Base-by-base conservation (phyloP, 1,140 invertebrate species). In the Asobara japonica region DNA sequence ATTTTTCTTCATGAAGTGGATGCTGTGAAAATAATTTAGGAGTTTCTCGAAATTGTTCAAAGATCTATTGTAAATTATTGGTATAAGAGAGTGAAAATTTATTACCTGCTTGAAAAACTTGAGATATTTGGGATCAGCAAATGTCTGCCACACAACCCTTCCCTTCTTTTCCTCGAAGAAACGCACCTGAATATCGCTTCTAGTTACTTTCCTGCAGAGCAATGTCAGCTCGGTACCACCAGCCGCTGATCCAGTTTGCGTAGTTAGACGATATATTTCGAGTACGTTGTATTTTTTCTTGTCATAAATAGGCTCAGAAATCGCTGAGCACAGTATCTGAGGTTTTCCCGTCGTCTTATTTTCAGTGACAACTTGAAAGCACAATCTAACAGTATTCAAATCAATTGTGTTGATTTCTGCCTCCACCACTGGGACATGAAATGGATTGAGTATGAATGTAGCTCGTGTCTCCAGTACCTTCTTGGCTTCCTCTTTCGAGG, bases 301-400 rank as follows among this genome's bases (percentile, higher is more conserved):
- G 84, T 98, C 97, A 88, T 93, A 97, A 78, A 99, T 98, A 8
- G 94, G 90, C 71, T 98, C 94, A 0, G 96, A 98, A 10, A 97
- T 94, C 6, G 97, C 92, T 0, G 97, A 94, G 38, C 89, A 86
- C n/a, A 98, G 84, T 0, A 94, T 92, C 36, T 92, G 88, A 18
- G 92, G 94, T 81, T 94, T 93, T 48, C 93, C 93, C 65, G 90
- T 89, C 45, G 91, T 89, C 48, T 91, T 89, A 38, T 92, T 93
- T 84, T 94, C 91, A 41, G 98, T 84, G 83, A 98, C 98, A 30
- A 96, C 96, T 94, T 98, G 97, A 88, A 98, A 98, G 88, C 96
- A 98, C 18, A 99, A 90, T 74, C 97, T 89, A 11, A 99, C 95
- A 10, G 94, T 92, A 87, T 98, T 98, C 74, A 98, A 87, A 88